Base-by-base conservation (phyloP, 2,113 vertebrate species). In the Pica pica region DNA sequence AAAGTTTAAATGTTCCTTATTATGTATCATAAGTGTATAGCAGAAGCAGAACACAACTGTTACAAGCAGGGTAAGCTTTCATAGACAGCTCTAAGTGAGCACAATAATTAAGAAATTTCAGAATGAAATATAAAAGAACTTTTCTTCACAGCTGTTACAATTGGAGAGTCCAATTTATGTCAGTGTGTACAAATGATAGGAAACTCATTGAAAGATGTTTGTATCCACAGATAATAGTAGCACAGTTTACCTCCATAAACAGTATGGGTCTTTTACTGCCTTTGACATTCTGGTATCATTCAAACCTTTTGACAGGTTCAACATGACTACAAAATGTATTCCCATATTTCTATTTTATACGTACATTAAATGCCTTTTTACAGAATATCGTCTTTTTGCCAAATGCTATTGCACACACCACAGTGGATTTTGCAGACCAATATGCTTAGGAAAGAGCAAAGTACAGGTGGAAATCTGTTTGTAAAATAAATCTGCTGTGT, bases 371-470 rank as follows among this genome's bases (percentile, higher is more conserved):
- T 33, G 7, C 5, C 15, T 56, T 78, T 63, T 18, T 68, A 57
- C 9, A 57, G 14, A 16, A 20, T 57, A 31, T 21, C 0, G 0
- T 13, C 20, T 49, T 42, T 26, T 76, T 61, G 35, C 18, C 31
- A 50, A 49, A 55, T n/a, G 26, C 8, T 22, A 3, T 37, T 44
- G 23, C 23, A 39, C 10, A 60, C 16, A 53, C 2, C 2, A 33
- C 22, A 71, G 17, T 5, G 39, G 11, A n/a, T 60, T 83, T 46
- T 73, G 30, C 10, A 68, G 24, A 69, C 9, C 4, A 44, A 70
- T 15, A 20, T 37, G 4, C 22, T 73, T 28, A 65, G 3, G 33
- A 77, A 85, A 79, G 4, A 23, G 13, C 3, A 69, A 90, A 88
- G 57, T 41, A 61, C 2, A 59, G 21, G 18, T 26, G 12, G 35